Percentiles rank a stretch among this genome's conserved stretches.
These are phyloP conservation scores for Xenopus petersii DNA, from an alignment of 2,797 vertebrate species.

Conservation along the genomic window DNA sequence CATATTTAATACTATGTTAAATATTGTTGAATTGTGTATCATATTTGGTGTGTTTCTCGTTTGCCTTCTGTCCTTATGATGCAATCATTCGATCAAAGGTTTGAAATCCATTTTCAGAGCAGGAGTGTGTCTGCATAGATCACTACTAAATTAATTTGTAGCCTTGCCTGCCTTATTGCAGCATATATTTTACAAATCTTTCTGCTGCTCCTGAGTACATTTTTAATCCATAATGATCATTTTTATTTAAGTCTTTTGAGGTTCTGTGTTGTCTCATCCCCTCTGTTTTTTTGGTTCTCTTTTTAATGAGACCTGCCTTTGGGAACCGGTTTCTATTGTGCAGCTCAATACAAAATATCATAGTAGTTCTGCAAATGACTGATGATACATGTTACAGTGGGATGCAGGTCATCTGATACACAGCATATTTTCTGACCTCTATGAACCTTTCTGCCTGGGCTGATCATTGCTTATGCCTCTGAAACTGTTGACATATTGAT, in stretches of 20 bases:
- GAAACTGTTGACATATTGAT: conserved; percentile 47
- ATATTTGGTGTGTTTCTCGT: conserved; percentile 8
- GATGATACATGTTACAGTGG: conserved; percentile 40
- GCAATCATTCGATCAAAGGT: background rate
- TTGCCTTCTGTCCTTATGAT: conserved; percentile 9
- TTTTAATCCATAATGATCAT: background rate
- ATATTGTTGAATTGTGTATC: conserved; percentile 10
- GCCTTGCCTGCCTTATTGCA: background rate
- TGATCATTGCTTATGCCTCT: conserved; percentile 45
- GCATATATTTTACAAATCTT: background rate
- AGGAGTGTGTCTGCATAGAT: background rate
- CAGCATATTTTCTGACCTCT: conserved; percentile 45
- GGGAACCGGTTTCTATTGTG: conserved; percentile 12
- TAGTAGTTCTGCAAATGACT: conserved; percentile 37
- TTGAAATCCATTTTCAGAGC: background rate
- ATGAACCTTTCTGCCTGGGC: conserved; percentile 20
- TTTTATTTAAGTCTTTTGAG: background rate
- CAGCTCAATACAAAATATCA: conserved; percentile 33
- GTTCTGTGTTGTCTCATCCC: background rate
- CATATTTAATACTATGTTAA: conserved; percentile 31
- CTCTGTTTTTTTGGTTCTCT: background rate
- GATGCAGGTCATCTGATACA: conserved; percentile 45
- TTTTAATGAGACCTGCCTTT: conserved; percentile 5
- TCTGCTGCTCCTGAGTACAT: background rate
- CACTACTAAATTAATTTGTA: background rate